These are phyloP conservation scores for Plecturocebus donacophilus DNA, from an alignment of 2,113 vertebrate species.

Conservation along the genomic window DNA sequence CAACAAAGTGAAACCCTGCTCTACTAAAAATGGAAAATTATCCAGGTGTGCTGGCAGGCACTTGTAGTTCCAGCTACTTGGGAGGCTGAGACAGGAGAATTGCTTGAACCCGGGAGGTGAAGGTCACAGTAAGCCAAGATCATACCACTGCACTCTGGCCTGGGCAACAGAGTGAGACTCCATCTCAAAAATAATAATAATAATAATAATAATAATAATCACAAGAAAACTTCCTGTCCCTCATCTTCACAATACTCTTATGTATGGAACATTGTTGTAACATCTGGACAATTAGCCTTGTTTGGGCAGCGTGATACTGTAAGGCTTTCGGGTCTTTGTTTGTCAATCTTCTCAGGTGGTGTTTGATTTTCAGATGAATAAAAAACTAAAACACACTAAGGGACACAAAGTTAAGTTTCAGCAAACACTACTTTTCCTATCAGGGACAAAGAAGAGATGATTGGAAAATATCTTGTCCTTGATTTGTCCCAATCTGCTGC, in stretches of 20 bases:
- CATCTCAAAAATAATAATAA: no score
- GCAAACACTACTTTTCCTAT: background rate
- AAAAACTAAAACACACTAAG: background rate
- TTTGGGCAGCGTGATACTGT: background rate
- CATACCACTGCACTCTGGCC: no score
- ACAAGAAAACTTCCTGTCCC: background rate
- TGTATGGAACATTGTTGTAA: background rate
- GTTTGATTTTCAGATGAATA: background rate
- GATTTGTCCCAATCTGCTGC: background rate
- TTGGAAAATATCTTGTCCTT: background rate
- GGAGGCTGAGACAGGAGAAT: no score
- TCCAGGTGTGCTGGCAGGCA: no score
- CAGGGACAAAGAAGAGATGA: background rate
- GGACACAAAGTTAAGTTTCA: background rate
- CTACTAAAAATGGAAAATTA: no score
- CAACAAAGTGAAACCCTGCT: no score
- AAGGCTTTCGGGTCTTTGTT: background rate
- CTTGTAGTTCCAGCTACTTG: no score
- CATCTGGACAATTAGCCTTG: background rate
- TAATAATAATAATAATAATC: no score
- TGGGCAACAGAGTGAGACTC: no score
- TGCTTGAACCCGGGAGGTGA: no score
- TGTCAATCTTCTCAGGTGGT: background rate
- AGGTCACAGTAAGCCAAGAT: no score
- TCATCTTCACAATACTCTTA: background rate